These are phyloP conservation scores for Dinoponera quadriceps DNA, from an alignment of 1,140 invertebrate genomes.

Conservation along the genomic window DNA sequence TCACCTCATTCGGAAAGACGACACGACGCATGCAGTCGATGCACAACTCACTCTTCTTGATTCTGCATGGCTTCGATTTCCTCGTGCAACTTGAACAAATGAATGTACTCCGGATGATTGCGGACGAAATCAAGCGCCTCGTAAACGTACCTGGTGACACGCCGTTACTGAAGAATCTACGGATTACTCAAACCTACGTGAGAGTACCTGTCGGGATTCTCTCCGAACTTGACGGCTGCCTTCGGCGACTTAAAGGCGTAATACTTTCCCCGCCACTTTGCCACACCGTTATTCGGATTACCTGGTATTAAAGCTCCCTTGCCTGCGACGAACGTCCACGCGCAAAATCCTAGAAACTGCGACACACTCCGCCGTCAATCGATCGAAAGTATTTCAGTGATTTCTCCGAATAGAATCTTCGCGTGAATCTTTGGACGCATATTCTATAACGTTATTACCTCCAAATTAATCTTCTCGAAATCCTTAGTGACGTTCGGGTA, in stretches of 20 bases:
- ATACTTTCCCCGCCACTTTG: conserved; percentile 85
- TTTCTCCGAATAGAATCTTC: neutral
- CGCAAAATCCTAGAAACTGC: conserved; percentile 90
- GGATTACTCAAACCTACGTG: conserved; percentile 12
- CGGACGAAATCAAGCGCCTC: conserved; percentile 86
- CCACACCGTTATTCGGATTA: conserved; percentile 88
- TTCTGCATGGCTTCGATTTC: conserved; percentile 84
- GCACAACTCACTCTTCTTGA: conserved; percentile 73
- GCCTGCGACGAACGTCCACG: conserved; percentile 86
- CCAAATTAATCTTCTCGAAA: conserved; percentile 83
- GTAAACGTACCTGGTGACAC: conserved; percentile 85
- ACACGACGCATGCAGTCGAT: conserved; percentile 1
- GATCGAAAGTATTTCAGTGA: conserved; percentile 1
- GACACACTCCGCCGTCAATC: conserved; percentile 8
- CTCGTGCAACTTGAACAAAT: conserved; percentile 87
- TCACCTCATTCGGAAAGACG: conserved; percentile 35
- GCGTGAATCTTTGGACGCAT: neutral
- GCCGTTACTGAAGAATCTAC: neutral
- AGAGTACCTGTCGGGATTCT: conserved; percentile 87
- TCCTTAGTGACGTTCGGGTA: conserved; percentile 81
- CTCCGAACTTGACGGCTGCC: conserved; percentile 87
- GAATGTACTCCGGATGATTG: conserved; percentile 87
- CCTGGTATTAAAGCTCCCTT: conserved; percentile 88
- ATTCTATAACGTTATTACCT: conserved; percentile 73
- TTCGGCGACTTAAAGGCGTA: conserved; percentile 87